Base-by-base conservation (phyloP, 2,888 invertebrate species). In the Agonopterix arenella region DNA sequence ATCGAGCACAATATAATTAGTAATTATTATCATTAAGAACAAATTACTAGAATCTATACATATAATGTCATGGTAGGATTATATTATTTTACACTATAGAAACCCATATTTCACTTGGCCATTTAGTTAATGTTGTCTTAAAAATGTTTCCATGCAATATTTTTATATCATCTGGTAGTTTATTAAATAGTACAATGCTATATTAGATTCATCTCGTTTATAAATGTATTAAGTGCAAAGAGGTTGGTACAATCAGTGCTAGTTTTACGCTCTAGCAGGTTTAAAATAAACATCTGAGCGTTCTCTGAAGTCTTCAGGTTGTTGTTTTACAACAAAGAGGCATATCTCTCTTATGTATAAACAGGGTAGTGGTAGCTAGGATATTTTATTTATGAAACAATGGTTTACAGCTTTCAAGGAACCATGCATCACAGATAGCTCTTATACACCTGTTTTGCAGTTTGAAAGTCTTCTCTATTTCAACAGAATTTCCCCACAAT, bases 401-500 rank as follows among this genome's bases (percentile, higher is more conserved):
- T 8, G 58, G 54, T 42, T 18, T 47, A 42, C 58, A 55, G 36
- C 49, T 51, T 1, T 56, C 58, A 1, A 28, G 43, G 7, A 10
- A 37, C 45, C 40, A 37, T 8, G 45, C 11, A 4, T 44, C 42
- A 44, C 44, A 51, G n/a, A 59, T 48, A 5, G 55, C 54, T 11
- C 58, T 8, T 8, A 59, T 44, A 11, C 56, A 59, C 45, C 50
- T 51, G 42, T 58, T 58, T 48, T 55, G 56, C 4, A 44, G 42
- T 36, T 43, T 48, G 37, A 58, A 53, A 4, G 36, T 48, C 8
- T 18, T 37, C 5, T 54, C 50, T 18, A 11, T 45, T 5, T 55
- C 45, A 0, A 45, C 43, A 1, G 52, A 53, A 47, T 58, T 58
- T 1, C 50, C 55, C 55, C 58, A 58, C 8, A 55, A 45, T 3